Evolutionary conservation across 2,888 invertebrate genomes (phyloP), one percentile per base, ranked within the genome.

Genomic region (Dasysyrphus tricinctus): DNA sequence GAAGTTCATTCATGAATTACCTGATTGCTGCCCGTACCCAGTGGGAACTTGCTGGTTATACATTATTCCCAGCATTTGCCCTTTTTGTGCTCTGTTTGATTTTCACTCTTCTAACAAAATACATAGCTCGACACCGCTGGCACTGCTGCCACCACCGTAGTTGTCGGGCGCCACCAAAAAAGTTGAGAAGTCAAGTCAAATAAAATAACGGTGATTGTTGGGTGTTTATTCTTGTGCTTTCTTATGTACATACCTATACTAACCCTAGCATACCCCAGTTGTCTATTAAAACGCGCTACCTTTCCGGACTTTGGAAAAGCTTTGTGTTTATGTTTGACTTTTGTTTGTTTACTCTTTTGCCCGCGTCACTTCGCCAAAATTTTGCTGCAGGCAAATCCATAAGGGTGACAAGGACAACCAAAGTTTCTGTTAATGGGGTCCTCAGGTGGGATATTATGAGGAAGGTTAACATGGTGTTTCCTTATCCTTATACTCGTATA

Each of bases 21-120:
- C 63, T 81, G 70, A 61, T 61, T 63, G 44, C 51, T 70, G 44
- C 51, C 74, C 42, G 16, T 42, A 54, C 37, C 65, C 65, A 29
- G 34, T 57, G 14, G 51, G 19, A 67, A 51, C 67, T 24, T 29
- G 29, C 51, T 51, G 51, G 63, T 42, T 11, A 19, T 37, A 29
- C 24, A 29, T 54, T 65, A 63, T 51, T 49, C 74, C 54, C 42
- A 42, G 11, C 42, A 63, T 24, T 24, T 51, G 49, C 67, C 75
- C 29, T 69, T 79, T 57, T 69, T n/a, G 63, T 57, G 19, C 51
- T 74, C 37, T 85, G 77, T 77, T 85, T 80, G 77, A 77, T 69
- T 85, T 85, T 44, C 56, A 32, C 76, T 76, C 74, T 54, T 75
- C 57, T 39, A 39, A 49, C 59, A 51, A n/a, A n/a, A n/a, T n/a